Percentiles rank a stretch among this genome's conserved stretches.
Conservation (phyloP, 2,888 invertebrate species). For the Autographa gamma region DNA sequence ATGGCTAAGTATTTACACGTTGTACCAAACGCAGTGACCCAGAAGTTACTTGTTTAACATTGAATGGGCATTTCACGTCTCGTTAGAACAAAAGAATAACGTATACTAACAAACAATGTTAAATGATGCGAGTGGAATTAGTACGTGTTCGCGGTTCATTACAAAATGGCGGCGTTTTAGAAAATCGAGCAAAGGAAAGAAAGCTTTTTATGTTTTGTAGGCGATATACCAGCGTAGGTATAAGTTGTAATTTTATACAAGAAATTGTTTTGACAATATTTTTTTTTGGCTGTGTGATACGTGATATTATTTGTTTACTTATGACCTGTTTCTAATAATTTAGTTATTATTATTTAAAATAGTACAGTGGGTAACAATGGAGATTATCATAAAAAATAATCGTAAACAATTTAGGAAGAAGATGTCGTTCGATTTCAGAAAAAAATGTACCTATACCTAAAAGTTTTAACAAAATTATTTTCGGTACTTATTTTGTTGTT, state of each 20-base stretch:
- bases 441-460: too few relatives aligned
- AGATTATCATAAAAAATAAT: too few relatives aligned
- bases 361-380: too few relatives aligned
- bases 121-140: constrained; percentile 56
- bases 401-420: too few relatives aligned
- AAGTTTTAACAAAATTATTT: too few relatives aligned
- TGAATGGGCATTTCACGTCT: constrained; percentile 78
- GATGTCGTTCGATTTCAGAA: too few relatives aligned
- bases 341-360: too few relatives aligned
- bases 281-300: too few relatives aligned
- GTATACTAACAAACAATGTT: constrained; percentile 55
- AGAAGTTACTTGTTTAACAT: constrained; percentile 75
- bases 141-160: constrained; percentile 37
- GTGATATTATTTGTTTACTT: too few relatives aligned
- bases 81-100: constrained; percentile 75
- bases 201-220: not conserved
- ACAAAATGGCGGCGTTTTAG: constrained; percentile 17
- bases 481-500: too few relatives aligned
- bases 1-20: constrained; percentile 31
- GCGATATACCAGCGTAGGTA: not conserved
- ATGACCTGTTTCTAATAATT: too few relatives aligned
- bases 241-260: not conserved
- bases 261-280: too few relatives aligned
- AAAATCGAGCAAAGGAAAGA: not conserved
- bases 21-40: constrained; percentile 66